Conservation (phyloP, 2,113 vertebrate genomes). For the Pheucticus melanocephalus region DNA sequence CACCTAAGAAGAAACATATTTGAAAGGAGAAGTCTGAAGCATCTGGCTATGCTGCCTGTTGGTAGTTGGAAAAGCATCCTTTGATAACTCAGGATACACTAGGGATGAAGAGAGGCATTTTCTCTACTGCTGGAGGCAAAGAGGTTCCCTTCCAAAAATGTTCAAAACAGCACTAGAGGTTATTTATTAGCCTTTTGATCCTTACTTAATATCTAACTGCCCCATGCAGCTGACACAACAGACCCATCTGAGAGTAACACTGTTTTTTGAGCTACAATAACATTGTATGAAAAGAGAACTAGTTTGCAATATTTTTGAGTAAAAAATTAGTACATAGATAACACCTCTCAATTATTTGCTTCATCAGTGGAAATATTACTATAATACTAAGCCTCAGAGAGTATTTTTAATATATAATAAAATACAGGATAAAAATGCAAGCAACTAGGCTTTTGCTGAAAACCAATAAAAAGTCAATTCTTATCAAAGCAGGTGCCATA, state of each 20-base stretch:
- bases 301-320: not conserved
- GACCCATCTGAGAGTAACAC: not conserved
- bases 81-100: not conserved
- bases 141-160: not conserved
- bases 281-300: not conserved
- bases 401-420: constrained; percentile 28
- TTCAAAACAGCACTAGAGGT: not conserved
- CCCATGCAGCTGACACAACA: not conserved
- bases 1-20: not conserved
- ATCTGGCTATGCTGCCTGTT: not conserved
- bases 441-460: not conserved
- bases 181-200: not conserved
- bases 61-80: not conserved
- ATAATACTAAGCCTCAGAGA: constrained; percentile 3
- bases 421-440: constrained; percentile 7
- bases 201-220: not conserved
- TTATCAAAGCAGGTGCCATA: not conserved
- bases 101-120: not conserved
- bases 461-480: not conserved
- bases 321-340: not conserved
- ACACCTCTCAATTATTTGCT: constrained; percentile 37
- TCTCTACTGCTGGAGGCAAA: not conserved
- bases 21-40: not conserved
- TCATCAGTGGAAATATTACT: constrained; percentile 20
- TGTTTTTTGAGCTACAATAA: not conserved